A percentile compares a stretch with the other conserved stretches of the same genome.
Conservation (phyloP, 1,140 invertebrate genomes). For the Lanistes nyassanus region DNA sequence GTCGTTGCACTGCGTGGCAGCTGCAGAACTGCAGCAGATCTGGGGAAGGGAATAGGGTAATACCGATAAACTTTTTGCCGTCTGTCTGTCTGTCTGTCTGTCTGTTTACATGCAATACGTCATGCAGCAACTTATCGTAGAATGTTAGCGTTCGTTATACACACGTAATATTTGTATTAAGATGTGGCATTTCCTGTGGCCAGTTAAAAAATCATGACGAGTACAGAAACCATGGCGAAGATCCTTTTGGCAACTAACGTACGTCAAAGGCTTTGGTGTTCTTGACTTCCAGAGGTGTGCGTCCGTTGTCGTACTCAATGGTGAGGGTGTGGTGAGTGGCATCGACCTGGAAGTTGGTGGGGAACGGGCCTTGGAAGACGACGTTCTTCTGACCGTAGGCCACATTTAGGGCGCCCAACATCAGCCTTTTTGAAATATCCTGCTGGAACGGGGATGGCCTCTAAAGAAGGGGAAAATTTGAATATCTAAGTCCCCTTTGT, state of each 20-base stretch:
- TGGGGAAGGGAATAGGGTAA: not conserved
- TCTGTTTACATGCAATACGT: not conserved
- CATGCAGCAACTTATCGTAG: not conserved
- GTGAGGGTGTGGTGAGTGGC: slow-evolving; percentile 12
- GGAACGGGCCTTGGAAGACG: slow-evolving; percentile 31
- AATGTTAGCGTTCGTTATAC: not conserved
- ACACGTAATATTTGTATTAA: not conserved
- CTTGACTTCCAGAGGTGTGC: slow-evolving; percentile 19
- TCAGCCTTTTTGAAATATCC: slow-evolving; percentile 42
- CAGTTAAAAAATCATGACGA: not conserved
- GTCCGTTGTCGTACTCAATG: too few relatives aligned
- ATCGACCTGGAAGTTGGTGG: slow-evolving; percentile 7
- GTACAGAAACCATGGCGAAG: not conserved
- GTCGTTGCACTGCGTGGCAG: slow-evolving; percentile 3
- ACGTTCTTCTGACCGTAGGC: slow-evolving; percentile 31
- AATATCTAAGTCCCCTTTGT: too few relatives aligned
- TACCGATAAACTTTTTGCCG: not conserved
- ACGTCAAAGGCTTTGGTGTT: slow-evolving; percentile 47
- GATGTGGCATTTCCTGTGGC: not conserved
- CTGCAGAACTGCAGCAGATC: slow-evolving; percentile 40
- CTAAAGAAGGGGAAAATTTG: slow-evolving; percentile 12
- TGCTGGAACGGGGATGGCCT: slow-evolving; percentile 47
- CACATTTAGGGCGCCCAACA: slow-evolving; percentile 34
- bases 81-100: not conserved
- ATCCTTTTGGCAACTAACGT: not conserved